These are phyloP conservation scores for Caenorhabditis afra DNA, from an alignment of 2,888 invertebrate genomes.

Conservation along the genomic window DNA sequence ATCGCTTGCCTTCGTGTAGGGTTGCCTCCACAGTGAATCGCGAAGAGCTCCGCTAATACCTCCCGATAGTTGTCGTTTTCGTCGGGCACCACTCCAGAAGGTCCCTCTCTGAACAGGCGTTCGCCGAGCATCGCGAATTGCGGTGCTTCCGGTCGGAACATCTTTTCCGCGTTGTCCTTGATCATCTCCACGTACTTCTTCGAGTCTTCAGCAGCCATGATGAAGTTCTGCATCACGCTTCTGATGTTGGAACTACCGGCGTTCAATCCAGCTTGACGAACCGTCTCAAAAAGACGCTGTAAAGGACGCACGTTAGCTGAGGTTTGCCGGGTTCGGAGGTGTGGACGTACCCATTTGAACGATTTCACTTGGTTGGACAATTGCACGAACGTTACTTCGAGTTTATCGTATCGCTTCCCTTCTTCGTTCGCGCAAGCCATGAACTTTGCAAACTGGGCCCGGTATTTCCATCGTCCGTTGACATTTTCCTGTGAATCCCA, in stretches of 20 bases:
- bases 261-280: slow-evolving; percentile 3
- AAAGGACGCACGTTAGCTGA: background rate
- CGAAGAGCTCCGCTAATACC: no score
- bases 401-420: background rate
- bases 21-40: no score
- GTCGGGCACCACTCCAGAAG: no score
- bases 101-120: no score
- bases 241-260: background rate
- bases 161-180: background rate
- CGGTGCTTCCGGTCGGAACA: no score
- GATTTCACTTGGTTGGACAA: no score
- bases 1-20: no score
- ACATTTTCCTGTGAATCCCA: background rate
- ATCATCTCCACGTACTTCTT: slow-evolving; percentile 4
- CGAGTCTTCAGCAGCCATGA: background rate
- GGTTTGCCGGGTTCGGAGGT: background rate
- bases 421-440: background rate
- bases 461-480: background rate
- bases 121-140: no score
- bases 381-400: no score
- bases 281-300: slow-evolving; percentile 16
- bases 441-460: background rate
- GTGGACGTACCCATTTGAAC: background rate
- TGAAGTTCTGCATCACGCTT: slow-evolving; percentile 5
- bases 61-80: no score